A percentile compares a stretch with the other conserved stretches of the same genome.
Evolutionary conservation across 2,797 vertebrate species (phyloP).

Genomic region (Poliocrania exsul): DNA sequence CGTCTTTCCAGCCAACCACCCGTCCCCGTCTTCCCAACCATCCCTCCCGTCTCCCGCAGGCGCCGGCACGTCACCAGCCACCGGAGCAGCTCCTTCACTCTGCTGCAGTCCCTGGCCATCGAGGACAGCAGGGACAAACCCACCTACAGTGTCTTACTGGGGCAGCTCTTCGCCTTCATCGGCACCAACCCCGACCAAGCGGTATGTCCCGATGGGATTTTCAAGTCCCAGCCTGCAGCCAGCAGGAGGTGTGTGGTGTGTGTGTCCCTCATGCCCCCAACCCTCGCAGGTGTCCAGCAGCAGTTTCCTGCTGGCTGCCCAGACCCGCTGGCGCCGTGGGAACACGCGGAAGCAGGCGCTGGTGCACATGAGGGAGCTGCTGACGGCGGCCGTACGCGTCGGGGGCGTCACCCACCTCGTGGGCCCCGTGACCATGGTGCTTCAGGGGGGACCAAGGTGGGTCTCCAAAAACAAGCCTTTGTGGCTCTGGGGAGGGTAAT

Average conservation of each 20-base stretch:
- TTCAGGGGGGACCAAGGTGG: slow-evolving; percentile 96
- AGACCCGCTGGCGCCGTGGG: slow-evolving; percentile 95
- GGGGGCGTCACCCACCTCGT: slow-evolving; percentile 96
- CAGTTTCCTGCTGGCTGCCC: slow-evolving; percentile 95
- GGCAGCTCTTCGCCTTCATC: slow-evolving; percentile 98
- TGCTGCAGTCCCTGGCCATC: slow-evolving; percentile 91
- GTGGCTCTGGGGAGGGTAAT: background rate
- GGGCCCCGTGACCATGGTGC: slow-evolving; percentile 96
- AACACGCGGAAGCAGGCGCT: slow-evolving; percentile 94
- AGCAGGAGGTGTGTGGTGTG: background rate
- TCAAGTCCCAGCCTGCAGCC: no score
- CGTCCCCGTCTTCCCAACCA: no score
- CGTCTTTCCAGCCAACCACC: no score
- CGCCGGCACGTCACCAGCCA: slow-evolving; percentile 92
- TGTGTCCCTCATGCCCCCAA: background rate
- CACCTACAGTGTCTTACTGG: slow-evolving; percentile 94
- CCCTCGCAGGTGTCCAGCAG: slow-evolving; percentile 90
- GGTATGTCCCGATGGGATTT: slow-evolving; percentile 63
- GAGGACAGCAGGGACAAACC: slow-evolving; percentile 95
- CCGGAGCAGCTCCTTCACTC: slow-evolving; percentile 95
- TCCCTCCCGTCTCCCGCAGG: slow-evolving; percentile 50
- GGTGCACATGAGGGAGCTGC: slow-evolving; percentile 95
- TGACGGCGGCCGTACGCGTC: slow-evolving; percentile 93
- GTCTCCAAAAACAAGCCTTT: background rate
- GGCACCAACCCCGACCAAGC: slow-evolving; percentile 97